Percentiles rank a stretch among this genome's conserved stretches.
Evolutionary conservation across 2,888 invertebrate species (phyloP).

Genomic region (Argyresthia albistria): DNA sequence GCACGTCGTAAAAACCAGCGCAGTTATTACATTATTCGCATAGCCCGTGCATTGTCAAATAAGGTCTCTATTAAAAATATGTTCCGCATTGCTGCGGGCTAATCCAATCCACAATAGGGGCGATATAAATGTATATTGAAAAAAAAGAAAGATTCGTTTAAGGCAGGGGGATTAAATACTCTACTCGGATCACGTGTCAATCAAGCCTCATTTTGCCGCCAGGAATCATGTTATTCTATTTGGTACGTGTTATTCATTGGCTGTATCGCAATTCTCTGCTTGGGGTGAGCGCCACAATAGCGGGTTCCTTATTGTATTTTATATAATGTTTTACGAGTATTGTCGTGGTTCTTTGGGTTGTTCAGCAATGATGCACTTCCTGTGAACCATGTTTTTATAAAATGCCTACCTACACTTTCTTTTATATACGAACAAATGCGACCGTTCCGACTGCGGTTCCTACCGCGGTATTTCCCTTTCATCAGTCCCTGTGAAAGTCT

Average conservation of each 20-base stretch:
- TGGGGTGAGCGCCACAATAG: slow-evolving; percentile 35
- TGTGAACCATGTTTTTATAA: neutral
- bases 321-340: slow-evolving; percentile 8
- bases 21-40: neutral
- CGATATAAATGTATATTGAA: slow-evolving; percentile 52
- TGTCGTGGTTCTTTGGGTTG: slow-evolving; percentile 5
- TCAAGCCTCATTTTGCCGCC: slow-evolving; percentile 50
- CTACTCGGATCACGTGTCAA: slow-evolving; percentile 63
- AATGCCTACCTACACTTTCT: neutral
- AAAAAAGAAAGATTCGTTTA: slow-evolving; percentile 20
- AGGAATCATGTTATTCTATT: slow-evolving; percentile 61
- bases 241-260: slow-evolving; percentile 62
- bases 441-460: no score
- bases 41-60: slow-evolving; percentile 29
- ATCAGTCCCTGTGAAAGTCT: no score
- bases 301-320: slow-evolving; percentile 14
- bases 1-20: neutral
- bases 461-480: no score
- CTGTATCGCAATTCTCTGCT: slow-evolving; percentile 31
- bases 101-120: slow-evolving; percentile 47
- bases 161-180: slow-evolving; percentile 44
- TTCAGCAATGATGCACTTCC: neutral
- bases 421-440: no score
- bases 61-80: slow-evolving; percentile 53
- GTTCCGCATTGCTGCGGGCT: slow-evolving; percentile 52